A percentile compares a stretch with the other conserved stretches of the same genome.
Conservation (phyloP, 2,797 vertebrate genomes). For the Danio aesculapii region DNA sequence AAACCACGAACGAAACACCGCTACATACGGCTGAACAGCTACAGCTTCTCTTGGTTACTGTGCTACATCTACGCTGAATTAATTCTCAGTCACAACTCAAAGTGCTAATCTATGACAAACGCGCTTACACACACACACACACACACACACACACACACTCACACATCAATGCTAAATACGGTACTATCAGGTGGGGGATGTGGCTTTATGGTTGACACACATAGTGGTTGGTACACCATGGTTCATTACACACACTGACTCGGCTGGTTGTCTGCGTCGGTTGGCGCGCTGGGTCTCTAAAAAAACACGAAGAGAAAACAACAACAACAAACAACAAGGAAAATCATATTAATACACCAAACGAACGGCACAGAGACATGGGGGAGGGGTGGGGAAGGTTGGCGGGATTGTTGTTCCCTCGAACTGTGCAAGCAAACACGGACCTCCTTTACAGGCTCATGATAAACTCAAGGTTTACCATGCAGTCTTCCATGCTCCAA, state of each 20-base stretch:
- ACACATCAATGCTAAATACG: slow-evolving; percentile 63
- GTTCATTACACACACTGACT: slow-evolving; percentile 89
- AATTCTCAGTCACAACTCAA: slow-evolving; percentile 75
- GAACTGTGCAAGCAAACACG: slow-evolving; percentile 46
- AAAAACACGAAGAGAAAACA: slow-evolving; percentile 84
- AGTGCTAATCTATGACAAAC: slow-evolving; percentile 69
- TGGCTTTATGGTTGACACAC: slow-evolving; percentile 85
- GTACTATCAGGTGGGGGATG: slow-evolving; percentile 82
- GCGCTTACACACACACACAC: slow-evolving; percentile 54
- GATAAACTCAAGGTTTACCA: slow-evolving; percentile 80
- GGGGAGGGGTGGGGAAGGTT: slow-evolving; percentile 53
- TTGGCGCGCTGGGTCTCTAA: slow-evolving; percentile 83
- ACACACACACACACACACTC: slow-evolving; percentile 55
- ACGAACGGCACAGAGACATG: slow-evolving; percentile 75
- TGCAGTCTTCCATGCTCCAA: slow-evolving; percentile 78
- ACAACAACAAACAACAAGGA: slow-evolving; percentile 82
- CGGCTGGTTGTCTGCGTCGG: slow-evolving; percentile 85
- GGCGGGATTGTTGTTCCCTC: slow-evolving; percentile 22
- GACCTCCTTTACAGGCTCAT: slow-evolving; percentile 76
- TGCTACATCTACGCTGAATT: slow-evolving; percentile 84
- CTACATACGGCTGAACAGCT: slow-evolving; percentile 83
- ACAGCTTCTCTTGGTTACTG: slow-evolving; percentile 73
- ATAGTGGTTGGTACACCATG: slow-evolving; percentile 88
- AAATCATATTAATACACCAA: slow-evolving; percentile 89
- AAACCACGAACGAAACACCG: slow-evolving; percentile 81